These are phyloP conservation scores for Drosophila nr. fundita DNA, from an alignment of 2,888 invertebrate genomes.

Conservation along the genomic window DNA sequence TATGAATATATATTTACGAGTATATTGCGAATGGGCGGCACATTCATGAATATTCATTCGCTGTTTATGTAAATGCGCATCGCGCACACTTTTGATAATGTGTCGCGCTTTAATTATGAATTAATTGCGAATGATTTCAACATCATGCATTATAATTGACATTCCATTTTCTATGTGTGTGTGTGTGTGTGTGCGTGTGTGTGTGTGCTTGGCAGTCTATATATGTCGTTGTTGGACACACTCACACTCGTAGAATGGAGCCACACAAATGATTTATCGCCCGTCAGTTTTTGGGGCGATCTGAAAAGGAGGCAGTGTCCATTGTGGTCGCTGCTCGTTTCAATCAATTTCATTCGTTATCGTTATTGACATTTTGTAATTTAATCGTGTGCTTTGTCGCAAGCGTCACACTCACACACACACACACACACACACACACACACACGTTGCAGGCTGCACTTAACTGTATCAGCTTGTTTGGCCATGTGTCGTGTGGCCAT, in stretches of 20 bases:
- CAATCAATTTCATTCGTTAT: slow-evolving; percentile 80
- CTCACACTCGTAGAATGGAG: slow-evolving; percentile 7
- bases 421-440: slow-evolving; percentile 16
- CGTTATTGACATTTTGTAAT: slow-evolving; percentile 80
- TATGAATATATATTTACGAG: background rate
- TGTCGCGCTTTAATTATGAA: slow-evolving; percentile 79
- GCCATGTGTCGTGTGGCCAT: slow-evolving; percentile 57
- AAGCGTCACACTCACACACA: slow-evolving; percentile 40
- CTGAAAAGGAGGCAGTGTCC: slow-evolving; percentile 17
- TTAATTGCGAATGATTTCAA: slow-evolving; percentile 81
- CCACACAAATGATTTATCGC: slow-evolving; percentile 68
- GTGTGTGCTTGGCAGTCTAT: slow-evolving; percentile 33
- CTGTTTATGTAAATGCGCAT: slow-evolving; percentile 72
- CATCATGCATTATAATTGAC: slow-evolving; percentile 80
- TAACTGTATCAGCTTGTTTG: slow-evolving; percentile 76
- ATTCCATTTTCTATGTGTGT: slow-evolving; percentile 55
- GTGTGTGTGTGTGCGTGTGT: slow-evolving; percentile 27
- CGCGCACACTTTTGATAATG: slow-evolving; percentile 73
- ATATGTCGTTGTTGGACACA: slow-evolving; percentile 51
- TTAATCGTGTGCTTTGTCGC: slow-evolving; percentile 80
- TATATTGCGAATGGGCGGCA: slow-evolving; percentile 8
- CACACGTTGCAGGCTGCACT: slow-evolving; percentile 60
- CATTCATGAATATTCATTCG: slow-evolving; percentile 74
- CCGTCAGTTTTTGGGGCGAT: slow-evolving; percentile 19
- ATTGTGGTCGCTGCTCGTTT: slow-evolving; percentile 74